Percentiles rank a stretch among this genome's conserved stretches.
phyloP scores from a whole-genome alignment of 2,888 invertebrate genomes.

The Geophilus truncorum region DNA sequence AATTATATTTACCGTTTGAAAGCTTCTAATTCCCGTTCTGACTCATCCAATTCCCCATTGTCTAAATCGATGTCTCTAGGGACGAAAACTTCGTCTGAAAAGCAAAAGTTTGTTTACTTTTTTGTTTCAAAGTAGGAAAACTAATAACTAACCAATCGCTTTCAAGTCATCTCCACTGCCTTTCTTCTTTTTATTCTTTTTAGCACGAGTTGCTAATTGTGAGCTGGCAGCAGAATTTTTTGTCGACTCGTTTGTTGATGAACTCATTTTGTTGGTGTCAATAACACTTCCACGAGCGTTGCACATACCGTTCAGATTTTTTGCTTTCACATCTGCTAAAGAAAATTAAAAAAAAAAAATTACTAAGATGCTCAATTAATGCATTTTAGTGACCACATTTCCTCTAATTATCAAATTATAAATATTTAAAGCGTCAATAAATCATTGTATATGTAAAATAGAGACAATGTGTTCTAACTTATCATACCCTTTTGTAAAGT shows the following conservation, averaged over 20 bases:
- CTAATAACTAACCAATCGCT: constrained; percentile 38
- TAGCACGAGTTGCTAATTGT: constrained; percentile 10
- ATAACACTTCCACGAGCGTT: neutral
- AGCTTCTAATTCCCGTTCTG: constrained; percentile 75
- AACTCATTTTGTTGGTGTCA: neutral
- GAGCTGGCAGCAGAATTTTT: neutral
- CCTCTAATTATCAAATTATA: too few relatives aligned
- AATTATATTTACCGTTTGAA: constrained; percentile 61
- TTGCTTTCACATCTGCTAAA: neutral
- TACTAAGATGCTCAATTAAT: too few relatives aligned
- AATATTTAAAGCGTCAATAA: too few relatives aligned
- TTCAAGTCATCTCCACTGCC: constrained; percentile 43
- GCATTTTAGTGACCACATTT: too few relatives aligned
- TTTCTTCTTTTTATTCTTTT: constrained; percentile 44
- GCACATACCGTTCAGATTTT: neutral
- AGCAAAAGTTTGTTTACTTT: neutral
- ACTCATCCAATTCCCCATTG: constrained; percentile 70
- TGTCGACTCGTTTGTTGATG: neutral
- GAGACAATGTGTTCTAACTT: too few relatives aligned
- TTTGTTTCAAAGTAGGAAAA: neutral
- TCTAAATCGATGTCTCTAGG: constrained; percentile 73
- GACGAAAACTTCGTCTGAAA: constrained; percentile 67
- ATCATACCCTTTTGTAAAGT: neutral
- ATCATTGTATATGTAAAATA: too few relatives aligned
- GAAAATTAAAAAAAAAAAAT: neutral